Base-by-base conservation (phyloP, 2,888 invertebrate species). In the Leptopterna dolabrata region DNA sequence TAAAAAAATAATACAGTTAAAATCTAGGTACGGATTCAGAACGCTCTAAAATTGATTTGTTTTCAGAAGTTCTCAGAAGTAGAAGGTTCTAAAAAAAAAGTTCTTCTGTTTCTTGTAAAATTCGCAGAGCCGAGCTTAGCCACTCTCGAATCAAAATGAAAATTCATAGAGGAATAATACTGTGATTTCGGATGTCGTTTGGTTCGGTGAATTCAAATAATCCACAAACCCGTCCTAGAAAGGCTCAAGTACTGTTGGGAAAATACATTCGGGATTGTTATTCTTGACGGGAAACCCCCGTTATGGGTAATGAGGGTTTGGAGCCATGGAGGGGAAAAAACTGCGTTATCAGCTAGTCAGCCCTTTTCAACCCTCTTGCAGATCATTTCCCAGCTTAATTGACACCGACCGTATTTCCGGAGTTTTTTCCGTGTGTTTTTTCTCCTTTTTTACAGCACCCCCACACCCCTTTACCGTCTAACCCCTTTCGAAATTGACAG, bases 261-360 rank as follows among this genome's bases (percentile, higher is more conserved):
- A 73, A 73, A 73, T 73, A 73, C 13, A 73, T 30, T 73, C 41
- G 36, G 73, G 73, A 19, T 73, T 73, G 73, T 73, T 73, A 30
- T 41, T n/a, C 36, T 36, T 73, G 73, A 41, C 73, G 41, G 36
- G 36, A 73, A 73, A 41, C 41, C 73, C 41, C 36, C 73, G 73
- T 41, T 41, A 19, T 78, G 63, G 63, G 45, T 78, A 78, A 78
- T 78, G 78, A 78, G 78, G 78, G 78, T 73, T 19, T 2, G 24
- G 51, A n/a, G n/a, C 2, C 16, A n/a, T 16, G 16, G 51, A 9
- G 24, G 78, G 27, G 16, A 27, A 78, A 78, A 78, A 78, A 78
- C 78, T 78, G 78, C 78, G 24, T 45, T 36, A 78, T 78, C 78
- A 78, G 78, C 78, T 27, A 78, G 78, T 45, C 78, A 45, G 78